Percentiles rank a stretch among this genome's conserved stretches.
Evolutionary conservation across 2,113 vertebrate species (phyloP).

Genomic region (Ophiodon elongatus): DNA sequence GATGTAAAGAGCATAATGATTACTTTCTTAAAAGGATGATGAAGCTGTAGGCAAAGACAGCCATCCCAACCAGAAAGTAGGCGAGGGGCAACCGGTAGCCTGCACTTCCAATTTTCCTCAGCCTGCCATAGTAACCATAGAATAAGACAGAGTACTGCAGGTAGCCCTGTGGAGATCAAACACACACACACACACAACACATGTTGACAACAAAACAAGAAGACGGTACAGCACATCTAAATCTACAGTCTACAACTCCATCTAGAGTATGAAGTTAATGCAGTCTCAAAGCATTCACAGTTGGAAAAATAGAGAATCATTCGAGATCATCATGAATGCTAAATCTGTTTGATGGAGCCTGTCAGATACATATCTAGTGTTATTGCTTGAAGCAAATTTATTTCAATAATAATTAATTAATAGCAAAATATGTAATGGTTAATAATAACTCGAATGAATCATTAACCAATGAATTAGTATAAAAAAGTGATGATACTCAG

Average conservation of each 20-base stretch:
- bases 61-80: conserved; percentile 98
- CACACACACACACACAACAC: conserved; percentile 19
- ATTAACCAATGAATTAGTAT: too few relatives aligned
- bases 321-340: background rate
- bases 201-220: conserved; percentile 13
- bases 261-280: background rate
- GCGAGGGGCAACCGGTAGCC: conserved; percentile 95
- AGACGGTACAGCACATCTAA: background rate
- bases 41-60: conserved; percentile 98
- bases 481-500: too few relatives aligned
- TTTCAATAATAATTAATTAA: too few relatives aligned
- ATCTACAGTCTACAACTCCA: background rate
- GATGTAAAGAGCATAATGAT: conserved; percentile 27
- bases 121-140: conserved; percentile 95
- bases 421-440: too few relatives aligned
- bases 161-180: conserved; percentile 90
- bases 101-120: conserved; percentile 92
- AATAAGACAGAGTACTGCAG: conserved; percentile 98
- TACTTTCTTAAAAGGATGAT: conserved; percentile 97
- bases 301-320: background rate
- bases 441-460: too few relatives aligned
- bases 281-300: background rate
- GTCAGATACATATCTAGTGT: background rate
- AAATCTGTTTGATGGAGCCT: background rate
- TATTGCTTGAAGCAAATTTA: too few relatives aligned